Base-by-base conservation (phyloP, 1,140 invertebrate species). In the Gryon sp. region DNA sequence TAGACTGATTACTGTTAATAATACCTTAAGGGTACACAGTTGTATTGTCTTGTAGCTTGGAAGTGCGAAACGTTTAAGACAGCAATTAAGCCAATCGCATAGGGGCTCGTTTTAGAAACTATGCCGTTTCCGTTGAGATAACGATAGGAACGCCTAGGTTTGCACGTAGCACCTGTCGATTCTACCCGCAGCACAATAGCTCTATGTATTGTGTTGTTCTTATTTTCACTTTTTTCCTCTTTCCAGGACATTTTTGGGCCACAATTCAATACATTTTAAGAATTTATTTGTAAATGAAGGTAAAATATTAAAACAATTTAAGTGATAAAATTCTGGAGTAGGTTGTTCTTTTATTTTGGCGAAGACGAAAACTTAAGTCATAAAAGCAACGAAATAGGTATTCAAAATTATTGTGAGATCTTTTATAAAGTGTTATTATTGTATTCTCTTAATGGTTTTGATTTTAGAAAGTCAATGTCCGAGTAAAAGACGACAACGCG, bases 391-490 rank as follows among this genome's bases (percentile, higher is more conserved):
- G 15, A 41, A 11, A 52, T 70, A 53, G 53, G 53, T 20, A 46
- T 24, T 52, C 41, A 41, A 40, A 50, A 63, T 63, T 6, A 9
- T 28, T n/a, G 4, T 4, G 50, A 63, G 57, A 63, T 45, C 16
- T 36, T 62, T 68, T 19, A 63, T 32, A 22, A 62, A 62, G 16
- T 69, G 50, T 76, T 69, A 69, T 76, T 76, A 69, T 76, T 76
- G 63, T 55, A 76, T 52, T 63, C 26, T 40, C 40, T 38, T 76
- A 55, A 69, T 69, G 57, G 57, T 41, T 48, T 41, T 57, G 65
- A 76, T 76, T 69, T 76, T 76, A 76, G 73, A 76, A 76, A 80
- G 78, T 80, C 70, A 46, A 77, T 62, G 75, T 77, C 72, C 70
- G 72, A 57, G 73, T 48, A 73, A 80, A 40, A 79, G 73, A 75